Percentiles rank a stretch among this genome's conserved stretches.
phyloP scores from a whole-genome alignment of 2,888 invertebrate species.

The Cetonia aurata region DNA sequence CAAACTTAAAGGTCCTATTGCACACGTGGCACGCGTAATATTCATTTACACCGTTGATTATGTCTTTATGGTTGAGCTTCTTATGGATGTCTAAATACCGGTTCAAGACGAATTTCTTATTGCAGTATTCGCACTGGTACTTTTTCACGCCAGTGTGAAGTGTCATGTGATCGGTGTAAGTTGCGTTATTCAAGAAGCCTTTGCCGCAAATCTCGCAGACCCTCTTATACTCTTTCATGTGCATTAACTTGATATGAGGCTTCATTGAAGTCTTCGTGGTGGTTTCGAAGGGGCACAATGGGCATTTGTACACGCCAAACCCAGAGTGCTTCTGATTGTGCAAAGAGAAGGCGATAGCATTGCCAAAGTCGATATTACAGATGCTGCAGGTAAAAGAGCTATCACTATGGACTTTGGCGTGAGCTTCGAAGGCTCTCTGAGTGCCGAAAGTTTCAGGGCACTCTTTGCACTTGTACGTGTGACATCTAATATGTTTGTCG shows the following conservation, averaged over 20 bases:
- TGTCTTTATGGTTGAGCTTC: conserved; percentile 59
- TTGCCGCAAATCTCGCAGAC: conserved; percentile 59
- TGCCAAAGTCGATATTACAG: conserved; percentile 62
- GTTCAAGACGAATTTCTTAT: conserved; percentile 58
- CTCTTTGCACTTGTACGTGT: conserved; percentile 58
- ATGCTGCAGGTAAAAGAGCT: conserved; percentile 62
- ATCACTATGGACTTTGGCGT: conserved; percentile 61
- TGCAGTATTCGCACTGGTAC: conserved; percentile 59
- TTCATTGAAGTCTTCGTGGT: conserved; percentile 47
- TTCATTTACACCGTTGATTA: conserved; percentile 57
- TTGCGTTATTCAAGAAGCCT: conserved; percentile 55
- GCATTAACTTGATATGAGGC: conserved; percentile 51
- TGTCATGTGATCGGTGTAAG: conserved; percentile 58
- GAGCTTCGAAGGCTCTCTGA: conserved; percentile 59
- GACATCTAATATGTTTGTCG: conserved; percentile 40
- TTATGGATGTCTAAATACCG: conserved; percentile 57
- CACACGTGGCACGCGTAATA: conserved; percentile 58
- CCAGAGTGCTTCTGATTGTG: conserved; percentile 62
- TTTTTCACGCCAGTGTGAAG: conserved; percentile 59
- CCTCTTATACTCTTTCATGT: conserved; percentile 52
- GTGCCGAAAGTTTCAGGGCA: conserved; percentile 62
- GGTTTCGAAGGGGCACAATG: conserved; percentile 61
- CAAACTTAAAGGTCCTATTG: conserved; percentile 57
- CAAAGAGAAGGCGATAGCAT: conserved; percentile 61
- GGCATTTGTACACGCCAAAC: conserved; percentile 61